Percentiles rank a stretch among this genome's conserved stretches.
Evolutionary conservation across 2,888 invertebrate genomes (phyloP).

Genomic region (Creontiades dilutus): DNA sequence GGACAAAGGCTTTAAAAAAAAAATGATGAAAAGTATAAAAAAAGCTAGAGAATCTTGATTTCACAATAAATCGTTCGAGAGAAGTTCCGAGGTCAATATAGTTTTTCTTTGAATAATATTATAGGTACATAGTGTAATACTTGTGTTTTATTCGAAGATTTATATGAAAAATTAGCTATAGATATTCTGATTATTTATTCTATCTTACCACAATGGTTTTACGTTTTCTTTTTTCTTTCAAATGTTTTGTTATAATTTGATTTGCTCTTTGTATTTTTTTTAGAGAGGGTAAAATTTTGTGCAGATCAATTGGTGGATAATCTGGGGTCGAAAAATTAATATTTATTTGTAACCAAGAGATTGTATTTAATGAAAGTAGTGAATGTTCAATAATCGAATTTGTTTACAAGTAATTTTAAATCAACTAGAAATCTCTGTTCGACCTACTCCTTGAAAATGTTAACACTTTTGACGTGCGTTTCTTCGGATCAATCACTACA

Average conservation of each 20-base stretch:
- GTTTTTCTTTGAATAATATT: not conserved
- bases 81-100: not conserved
- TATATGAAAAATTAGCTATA: conserved; percentile 48
- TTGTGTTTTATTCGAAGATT: conserved; percentile 44
- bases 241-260: not conserved
- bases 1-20: not conserved
- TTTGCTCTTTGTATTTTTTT: not conserved
- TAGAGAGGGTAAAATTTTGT: not conserved
- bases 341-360: not conserved
- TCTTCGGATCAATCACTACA: not conserved
- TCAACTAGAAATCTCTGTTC: too few species aligned
- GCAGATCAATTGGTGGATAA: not conserved
- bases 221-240: not conserved
- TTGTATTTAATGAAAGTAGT: not conserved
- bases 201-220: not conserved
- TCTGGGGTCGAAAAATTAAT: not conserved
- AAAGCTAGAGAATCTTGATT: not conserved
- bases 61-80: not conserved
- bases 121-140: conserved; percentile 1
- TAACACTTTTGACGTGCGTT: too few species aligned
- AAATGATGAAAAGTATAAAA: not conserved
- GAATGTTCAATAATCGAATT: too few species aligned
- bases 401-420: too few species aligned
- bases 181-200: conserved; percentile 29
- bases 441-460: too few species aligned